Conservation (phyloP, 1,140 invertebrate species). For the Cherax quadricarinatus region DNA sequence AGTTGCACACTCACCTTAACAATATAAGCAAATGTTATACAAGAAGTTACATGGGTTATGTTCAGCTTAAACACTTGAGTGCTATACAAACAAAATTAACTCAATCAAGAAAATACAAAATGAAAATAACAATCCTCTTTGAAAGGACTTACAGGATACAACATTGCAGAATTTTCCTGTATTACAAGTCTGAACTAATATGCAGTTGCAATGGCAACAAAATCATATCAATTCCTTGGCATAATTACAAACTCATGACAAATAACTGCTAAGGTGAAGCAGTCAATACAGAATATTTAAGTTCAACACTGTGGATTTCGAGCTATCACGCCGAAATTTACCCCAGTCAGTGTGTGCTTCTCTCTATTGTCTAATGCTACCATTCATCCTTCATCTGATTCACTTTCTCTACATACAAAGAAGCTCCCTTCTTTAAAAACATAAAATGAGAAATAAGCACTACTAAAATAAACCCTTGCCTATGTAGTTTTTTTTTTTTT, state of each 20-base stretch:
- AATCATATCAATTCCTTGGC: slow-evolving; percentile 30
- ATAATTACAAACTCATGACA: slow-evolving; percentile 11
- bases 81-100: slow-evolving; percentile 15
- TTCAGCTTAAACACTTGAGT: slow-evolving; percentile 30
- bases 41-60: slow-evolving; percentile 38
- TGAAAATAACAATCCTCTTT: slow-evolving; percentile 23
- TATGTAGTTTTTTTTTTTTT: slow-evolving; percentile 7
- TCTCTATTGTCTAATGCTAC: not conserved
- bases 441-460: slow-evolving; percentile 13
- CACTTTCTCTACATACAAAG: slow-evolving; percentile 8
- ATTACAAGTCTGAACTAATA: slow-evolving; percentile 41
- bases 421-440: slow-evolving; percentile 24
- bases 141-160: slow-evolving; percentile 20
- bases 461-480: slow-evolving; percentile 29
- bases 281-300: not conserved
- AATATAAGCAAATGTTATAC: slow-evolving; percentile 49
- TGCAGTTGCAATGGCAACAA: slow-evolving; percentile 23
- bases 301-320: not conserved
- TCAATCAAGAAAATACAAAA: slow-evolving; percentile 24
- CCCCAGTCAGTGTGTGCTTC: not conserved
- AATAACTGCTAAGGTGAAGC: not conserved
- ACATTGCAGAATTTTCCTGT: not conserved
- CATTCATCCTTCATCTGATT: not conserved
- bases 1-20: slow-evolving; percentile 39
- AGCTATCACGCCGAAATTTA: slow-evolving; percentile 18